Evolutionary conservation across 2,113 vertebrate species (phyloP).

Genomic region (Eleginops maclovinus): DNA sequence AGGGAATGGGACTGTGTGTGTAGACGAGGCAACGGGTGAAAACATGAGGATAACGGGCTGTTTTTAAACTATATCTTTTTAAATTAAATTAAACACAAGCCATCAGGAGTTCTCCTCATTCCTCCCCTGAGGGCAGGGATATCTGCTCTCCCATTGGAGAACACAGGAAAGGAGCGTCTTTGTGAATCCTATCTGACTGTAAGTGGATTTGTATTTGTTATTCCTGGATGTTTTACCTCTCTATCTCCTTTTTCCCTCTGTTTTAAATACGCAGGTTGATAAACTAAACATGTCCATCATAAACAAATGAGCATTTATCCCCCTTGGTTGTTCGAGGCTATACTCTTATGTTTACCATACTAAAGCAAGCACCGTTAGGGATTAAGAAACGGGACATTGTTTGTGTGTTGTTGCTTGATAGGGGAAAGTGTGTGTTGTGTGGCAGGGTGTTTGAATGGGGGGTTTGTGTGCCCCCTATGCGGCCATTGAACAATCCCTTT

Average conservation of each 20-base stretch:
- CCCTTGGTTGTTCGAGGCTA: constrained; percentile 1
- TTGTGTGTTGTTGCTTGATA: not conserved
- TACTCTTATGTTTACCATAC: not conserved
- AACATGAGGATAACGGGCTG: constrained; percentile 57
- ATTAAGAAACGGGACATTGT: not conserved
- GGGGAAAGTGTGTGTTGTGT: not conserved
- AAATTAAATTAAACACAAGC: not conserved
- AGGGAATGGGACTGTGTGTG: constrained; percentile 13
- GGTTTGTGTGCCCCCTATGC: constrained; percentile 34
- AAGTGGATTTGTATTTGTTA: constrained; percentile 49
- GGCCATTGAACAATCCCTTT: constrained; percentile 68
- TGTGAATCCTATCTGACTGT: constrained; percentile 64
- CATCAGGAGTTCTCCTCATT: not conserved
- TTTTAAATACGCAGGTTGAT: not conserved
- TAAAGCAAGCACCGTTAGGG: not conserved
- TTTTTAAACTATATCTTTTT: constrained; percentile 1
- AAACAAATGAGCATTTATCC: not conserved
- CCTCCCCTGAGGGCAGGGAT: constrained; percentile 9
- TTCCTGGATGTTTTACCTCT: not conserved
- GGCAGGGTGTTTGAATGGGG: constrained; percentile 14
- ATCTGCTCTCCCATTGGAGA: constrained; percentile 36
- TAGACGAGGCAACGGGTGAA: constrained; percentile 45
- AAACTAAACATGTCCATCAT: not conserved
- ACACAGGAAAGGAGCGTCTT: constrained; percentile 54
- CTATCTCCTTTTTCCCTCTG: not conserved